Base-by-base conservation (phyloP, 2,113 vertebrate species). In the Caretta caretta region DNA sequence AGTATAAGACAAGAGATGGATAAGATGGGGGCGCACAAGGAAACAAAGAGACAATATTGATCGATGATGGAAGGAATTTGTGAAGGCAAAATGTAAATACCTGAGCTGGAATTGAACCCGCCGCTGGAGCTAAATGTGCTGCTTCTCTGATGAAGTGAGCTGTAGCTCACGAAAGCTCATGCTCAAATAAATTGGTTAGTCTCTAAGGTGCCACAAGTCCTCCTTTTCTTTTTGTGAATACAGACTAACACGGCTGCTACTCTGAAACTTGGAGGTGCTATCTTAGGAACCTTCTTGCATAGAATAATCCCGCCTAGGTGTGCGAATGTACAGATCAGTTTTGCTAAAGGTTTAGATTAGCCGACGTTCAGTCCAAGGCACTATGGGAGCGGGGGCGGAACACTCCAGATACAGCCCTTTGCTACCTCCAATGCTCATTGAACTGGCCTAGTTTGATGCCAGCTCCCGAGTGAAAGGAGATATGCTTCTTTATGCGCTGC, bases 11-110 rank as follows among this genome's bases (percentile, higher is more conserved):
- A 1, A 10, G 84, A 29, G 49, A 46, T 48, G 3, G 42, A 25
- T n/a, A 8, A 7, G 17, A 69, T 17, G 69, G 79, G 14, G 59
- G n/a, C 35, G 27, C 20, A 3, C 0, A 1, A 38, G 0, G 2
- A n/a, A 38, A 8, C 0, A 53, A 19, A 0, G 3, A n/a, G 50
- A 8, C 0, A 53, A 17, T 31, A n/a, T 4, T 65, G 59, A 22
- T 24, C 59, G 46, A 29, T 11, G 10, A 8, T 16, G 51, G 59
- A 11, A 38, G 38, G 3, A 6, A 57, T 10, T 38, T 31, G 10
- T 25, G 53, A n/a, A 49, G 27, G 50, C 3, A 7, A 19, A 46
- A 1, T 2, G 13, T 76, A 49, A 14, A 38, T 51, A 13, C 0
- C 3, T 65, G 42, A 9, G 12, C 62, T 80, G 38, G 50, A 53